Percentiles rank a stretch among this genome's conserved stretches.
Evolutionary conservation across 2,797 vertebrate species (phyloP).

Genomic region (Pipistrellus pygmaeus): DNA sequence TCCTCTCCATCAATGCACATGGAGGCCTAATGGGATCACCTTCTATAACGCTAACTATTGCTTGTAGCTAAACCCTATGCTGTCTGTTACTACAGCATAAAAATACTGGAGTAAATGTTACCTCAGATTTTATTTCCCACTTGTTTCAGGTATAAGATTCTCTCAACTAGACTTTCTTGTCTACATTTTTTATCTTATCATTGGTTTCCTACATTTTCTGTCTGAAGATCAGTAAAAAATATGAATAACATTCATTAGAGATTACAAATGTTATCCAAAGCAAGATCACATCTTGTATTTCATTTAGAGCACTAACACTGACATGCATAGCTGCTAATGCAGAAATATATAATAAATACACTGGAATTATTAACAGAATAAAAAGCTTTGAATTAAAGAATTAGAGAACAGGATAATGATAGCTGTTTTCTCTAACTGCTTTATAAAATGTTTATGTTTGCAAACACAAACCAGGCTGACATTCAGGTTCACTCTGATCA

Average conservation of each 20-base stretch:
- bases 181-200: not conserved
- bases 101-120: not conserved
- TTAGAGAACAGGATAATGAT: not conserved
- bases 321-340: not conserved
- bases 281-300: not conserved
- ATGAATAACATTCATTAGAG: not conserved
- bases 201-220: not conserved
- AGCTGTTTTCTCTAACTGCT: not conserved
- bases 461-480: not conserved
- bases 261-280: not conserved
- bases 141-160: not conserved
- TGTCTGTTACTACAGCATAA: not conserved
- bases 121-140: not conserved
- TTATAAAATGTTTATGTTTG: not conserved
- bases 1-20: not conserved
- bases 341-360: not conserved
- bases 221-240: not conserved
- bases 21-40: not conserved
- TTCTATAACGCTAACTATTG: not conserved
- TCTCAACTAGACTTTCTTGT: not conserved
- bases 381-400: not conserved
- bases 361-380: not conserved
- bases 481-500: not conserved
- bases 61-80: not conserved
- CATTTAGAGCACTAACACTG: not conserved